phyloP scores from a whole-genome alignment of 1,140 invertebrate genomes.

The Drosophila bifasciata region DNA sequence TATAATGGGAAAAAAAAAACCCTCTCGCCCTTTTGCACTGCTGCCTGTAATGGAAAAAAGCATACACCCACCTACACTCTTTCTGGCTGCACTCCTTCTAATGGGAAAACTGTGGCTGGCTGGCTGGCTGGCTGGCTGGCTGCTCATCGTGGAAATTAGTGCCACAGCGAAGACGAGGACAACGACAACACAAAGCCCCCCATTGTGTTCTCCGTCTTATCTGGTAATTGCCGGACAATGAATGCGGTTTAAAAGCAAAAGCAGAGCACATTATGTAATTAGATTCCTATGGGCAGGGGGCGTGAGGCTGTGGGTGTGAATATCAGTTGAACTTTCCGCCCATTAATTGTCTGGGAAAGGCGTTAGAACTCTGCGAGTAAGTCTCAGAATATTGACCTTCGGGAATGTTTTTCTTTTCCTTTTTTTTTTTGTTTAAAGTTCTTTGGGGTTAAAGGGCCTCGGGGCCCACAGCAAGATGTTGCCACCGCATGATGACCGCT shows the following conservation, averaged over 20 bases:
- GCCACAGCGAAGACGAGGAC: background rate
- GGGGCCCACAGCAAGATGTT: conserved; percentile 31
- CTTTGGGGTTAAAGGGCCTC: conserved; percentile 24
- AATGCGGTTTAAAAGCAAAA: background rate
- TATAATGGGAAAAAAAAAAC: background rate
- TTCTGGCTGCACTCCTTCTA: conserved; percentile 30
- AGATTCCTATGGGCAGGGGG: conserved; percentile 17
- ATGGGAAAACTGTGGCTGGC: conserved; percentile 20
- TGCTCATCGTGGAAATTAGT: conserved; percentile 57
- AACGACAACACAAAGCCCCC: conserved; percentile 21
- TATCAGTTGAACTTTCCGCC: conserved; percentile 44
- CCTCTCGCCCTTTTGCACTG: conserved; percentile 2
- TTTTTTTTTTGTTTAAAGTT: background rate
- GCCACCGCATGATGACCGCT: conserved; percentile 23
- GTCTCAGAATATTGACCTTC: too few species aligned
- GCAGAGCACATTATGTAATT: conserved; percentile 63
- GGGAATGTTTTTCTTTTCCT: background rate
- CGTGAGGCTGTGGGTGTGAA: conserved; percentile 3
- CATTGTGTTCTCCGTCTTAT: conserved; percentile 28
- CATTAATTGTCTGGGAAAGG: conserved; percentile 32
- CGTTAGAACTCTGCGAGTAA: conserved; percentile 14
- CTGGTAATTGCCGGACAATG: conserved; percentile 66
- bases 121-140: too few species aligned
- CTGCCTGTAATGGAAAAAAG: conserved; percentile 2
- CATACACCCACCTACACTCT: conserved; percentile 2